phyloP scores from a whole-genome alignment of 1,140 invertebrate species.

The Saxidomus purpurata region DNA sequence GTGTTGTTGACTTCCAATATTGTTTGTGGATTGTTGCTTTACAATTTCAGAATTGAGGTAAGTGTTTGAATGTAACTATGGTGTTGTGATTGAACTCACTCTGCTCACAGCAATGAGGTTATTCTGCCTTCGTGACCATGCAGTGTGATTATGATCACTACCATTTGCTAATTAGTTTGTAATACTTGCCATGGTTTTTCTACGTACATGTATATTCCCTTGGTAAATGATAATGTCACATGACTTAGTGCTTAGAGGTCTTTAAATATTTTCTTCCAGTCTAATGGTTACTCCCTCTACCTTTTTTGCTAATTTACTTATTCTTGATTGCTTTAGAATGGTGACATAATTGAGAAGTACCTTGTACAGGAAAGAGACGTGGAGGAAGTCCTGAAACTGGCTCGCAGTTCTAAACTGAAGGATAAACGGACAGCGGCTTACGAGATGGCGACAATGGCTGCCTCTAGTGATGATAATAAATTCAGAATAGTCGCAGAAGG shows the following conservation, averaged over 20 bases:
- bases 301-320: no score
- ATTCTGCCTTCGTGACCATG: no score
- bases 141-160: no score
- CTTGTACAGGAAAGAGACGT: conserved; percentile 83
- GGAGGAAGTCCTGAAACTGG: conserved; percentile 81
- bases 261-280: no score
- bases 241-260: no score
- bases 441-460: conserved; percentile 84
- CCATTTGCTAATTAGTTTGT: no score
- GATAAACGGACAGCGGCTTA: conserved; percentile 83
- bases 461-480: conserved; percentile 85
- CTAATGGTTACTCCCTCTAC: no score
- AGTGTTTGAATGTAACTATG: conserved; percentile 7
- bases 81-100: no score
- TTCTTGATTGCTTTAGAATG: conserved; percentile 76
- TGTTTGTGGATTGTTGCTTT: conserved; percentile 74
- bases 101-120: no score
- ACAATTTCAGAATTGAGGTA: conserved; percentile 82
- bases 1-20: conserved; percentile 73
- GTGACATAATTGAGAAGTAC: conserved; percentile 82
- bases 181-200: no score
- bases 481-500: conserved; percentile 85
- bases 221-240: no score
- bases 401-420: conserved; percentile 79
- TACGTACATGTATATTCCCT: no score